These are phyloP conservation scores for Mormyrops attenuatus DNA, from an alignment of 2,797 vertebrate genomes.

Conservation along the genomic window DNA sequence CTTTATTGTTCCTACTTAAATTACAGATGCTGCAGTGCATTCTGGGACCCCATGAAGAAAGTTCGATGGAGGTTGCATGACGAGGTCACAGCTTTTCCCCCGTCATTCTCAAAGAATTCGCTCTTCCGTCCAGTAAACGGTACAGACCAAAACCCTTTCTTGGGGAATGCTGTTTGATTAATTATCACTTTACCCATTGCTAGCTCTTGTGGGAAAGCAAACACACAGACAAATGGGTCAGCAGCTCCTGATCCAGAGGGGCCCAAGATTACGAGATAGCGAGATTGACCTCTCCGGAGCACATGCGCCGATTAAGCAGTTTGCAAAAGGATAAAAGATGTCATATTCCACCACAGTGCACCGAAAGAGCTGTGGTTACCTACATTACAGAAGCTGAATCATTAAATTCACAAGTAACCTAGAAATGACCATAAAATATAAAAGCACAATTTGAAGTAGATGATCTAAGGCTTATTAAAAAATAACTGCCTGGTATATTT, in stretches of 20 bases:
- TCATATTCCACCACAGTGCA: constrained; percentile 11
- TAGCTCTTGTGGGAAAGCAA: constrained; percentile 37
- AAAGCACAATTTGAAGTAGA: neutral
- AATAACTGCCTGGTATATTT: neutral
- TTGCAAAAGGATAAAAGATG: constrained; percentile 35
- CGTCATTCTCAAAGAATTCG: neutral
- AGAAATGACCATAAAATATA: neutral
- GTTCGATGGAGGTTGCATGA: constrained; percentile 19
- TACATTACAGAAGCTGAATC: neutral
- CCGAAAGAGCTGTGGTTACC: neutral
- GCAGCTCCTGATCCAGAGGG: constrained; percentile 37
- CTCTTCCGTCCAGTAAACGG: constrained; percentile 27
- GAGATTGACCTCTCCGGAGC: constrained; percentile 23
- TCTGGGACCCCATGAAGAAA: neutral
- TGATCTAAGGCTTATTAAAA: neutral
- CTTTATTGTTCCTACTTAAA: constrained; percentile 38
- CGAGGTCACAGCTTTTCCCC: neutral
- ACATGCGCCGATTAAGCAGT: constrained; percentile 24
- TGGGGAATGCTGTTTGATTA: constrained; percentile 48
- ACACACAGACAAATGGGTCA: constrained; percentile 48
- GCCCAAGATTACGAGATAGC: constrained; percentile 27
- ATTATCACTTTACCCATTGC: constrained; percentile 30
- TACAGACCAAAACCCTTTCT: constrained; percentile 44
- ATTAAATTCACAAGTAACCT: neutral
- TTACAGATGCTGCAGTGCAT: constrained; percentile 21